Base-by-base conservation (phyloP, 2,113 vertebrate species). In the Oreocharis arfaki region DNA sequence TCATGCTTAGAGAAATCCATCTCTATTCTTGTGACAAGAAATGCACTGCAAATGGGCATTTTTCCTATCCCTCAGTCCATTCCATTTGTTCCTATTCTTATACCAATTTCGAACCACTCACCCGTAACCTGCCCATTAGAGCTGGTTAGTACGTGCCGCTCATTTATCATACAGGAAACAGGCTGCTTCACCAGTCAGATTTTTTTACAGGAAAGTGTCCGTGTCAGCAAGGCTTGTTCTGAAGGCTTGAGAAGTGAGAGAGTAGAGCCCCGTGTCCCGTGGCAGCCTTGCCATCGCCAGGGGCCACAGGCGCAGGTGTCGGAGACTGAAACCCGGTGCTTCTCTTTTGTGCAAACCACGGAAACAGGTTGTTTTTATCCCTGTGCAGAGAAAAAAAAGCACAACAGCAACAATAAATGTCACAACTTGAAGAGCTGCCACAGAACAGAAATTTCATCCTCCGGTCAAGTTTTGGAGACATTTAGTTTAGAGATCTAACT, bases 11-110 rank as follows among this genome's bases (percentile, higher is more conserved):
- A 96, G 60, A 87, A 92, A 92, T 86, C 64, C 60, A 59, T 92
- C 92, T 92, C 73, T 81, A 19, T 78, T 92, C 88, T 84, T 56
- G 60, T 87, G 88, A 93, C 92, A 82, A 87, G 76, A 78, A 96
- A 93, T 64, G 65, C 73, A 56, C 71, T 77, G 56, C 60, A 91
- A 90, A 89, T 74, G 64, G 64, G 56, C 65, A 57, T 86, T 93
- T 90, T 79, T 32, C 47, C 71, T 77, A 5, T 83, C 79, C 59
- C 16, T 81, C 56, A 77, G 68, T 75, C 88, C 61, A 41, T 90
- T 90, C 79, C 73, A 75, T 94, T 96, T 96, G 85, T 89, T 94
- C 81, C 69, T 70, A 69, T 90, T 94, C 79, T 96, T 92, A 88
- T 30, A 84, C 49, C 73, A 64, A 69, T 94, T 95, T 89, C 0